Evolutionary conservation across 2,113 vertebrate genomes (phyloP).

Genomic region (Pseudolaguvia tuberculata): DNA sequence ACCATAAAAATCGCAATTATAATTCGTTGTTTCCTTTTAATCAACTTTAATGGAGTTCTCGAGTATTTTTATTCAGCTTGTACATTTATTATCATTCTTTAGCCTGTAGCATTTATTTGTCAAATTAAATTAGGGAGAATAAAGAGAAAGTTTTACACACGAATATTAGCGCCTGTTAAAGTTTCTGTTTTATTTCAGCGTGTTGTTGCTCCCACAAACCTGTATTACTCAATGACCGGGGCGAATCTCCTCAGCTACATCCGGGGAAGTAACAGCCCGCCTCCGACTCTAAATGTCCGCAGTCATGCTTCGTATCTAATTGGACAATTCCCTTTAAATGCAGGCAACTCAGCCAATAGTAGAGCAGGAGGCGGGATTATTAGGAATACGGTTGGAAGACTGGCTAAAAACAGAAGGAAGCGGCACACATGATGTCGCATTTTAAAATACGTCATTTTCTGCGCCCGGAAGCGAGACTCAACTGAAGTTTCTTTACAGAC

Average conservation of each 20-base stretch:
- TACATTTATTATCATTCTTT: too few relatives aligned
- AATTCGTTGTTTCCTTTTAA: too few relatives aligned
- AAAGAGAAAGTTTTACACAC: neutral
- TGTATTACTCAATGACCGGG: neutral
- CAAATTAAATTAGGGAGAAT: neutral
- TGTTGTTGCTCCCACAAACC: neutral
- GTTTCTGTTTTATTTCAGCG: neutral
- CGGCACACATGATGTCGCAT: conserved; percentile 15
- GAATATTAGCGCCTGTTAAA: neutral
- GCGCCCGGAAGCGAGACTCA: neutral
- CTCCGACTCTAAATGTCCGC: neutral
- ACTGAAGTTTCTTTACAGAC: neutral
- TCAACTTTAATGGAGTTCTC: too few relatives aligned
- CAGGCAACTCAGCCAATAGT: neutral
- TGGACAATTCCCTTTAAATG: neutral
- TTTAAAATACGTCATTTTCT: conserved; percentile 10
- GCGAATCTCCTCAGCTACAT: neutral
- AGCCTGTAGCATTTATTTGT: too few relatives aligned
- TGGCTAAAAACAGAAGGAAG: neutral
- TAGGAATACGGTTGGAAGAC: neutral
- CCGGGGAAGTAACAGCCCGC: conserved; percentile 8
- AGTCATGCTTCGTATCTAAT: neutral
- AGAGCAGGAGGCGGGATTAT: neutral
- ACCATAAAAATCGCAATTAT: neutral
- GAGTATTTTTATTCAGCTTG: too few relatives aligned